Conservation (phyloP, 2,888 invertebrate genomes). For the Diarsia dahlii region DNA sequence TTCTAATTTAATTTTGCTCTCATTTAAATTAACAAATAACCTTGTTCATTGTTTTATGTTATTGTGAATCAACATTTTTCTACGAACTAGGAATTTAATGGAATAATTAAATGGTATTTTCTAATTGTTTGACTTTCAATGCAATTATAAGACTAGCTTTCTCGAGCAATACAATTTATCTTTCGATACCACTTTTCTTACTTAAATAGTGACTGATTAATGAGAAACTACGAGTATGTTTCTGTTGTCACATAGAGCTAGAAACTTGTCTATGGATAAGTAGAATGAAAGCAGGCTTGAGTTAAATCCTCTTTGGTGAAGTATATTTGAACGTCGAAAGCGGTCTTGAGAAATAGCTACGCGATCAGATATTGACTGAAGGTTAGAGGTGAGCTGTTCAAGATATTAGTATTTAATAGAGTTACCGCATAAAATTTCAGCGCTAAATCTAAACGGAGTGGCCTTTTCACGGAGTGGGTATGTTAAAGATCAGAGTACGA, state of each 20-base stretch:
- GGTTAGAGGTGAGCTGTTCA: neutral
- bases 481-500: neutral
- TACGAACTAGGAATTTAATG: neutral
- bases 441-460: neutral
- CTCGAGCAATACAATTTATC: slow-evolving; percentile 25
- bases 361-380: slow-evolving; percentile 7
- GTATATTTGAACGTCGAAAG: slow-evolving; percentile 33
- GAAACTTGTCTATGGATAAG: neutral
- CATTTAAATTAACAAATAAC: slow-evolving; percentile 7
- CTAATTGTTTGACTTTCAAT: slow-evolving; percentile 38
- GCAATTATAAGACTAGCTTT: slow-evolving; percentile 41
- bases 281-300: slow-evolving; percentile 28
- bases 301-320: slow-evolving; percentile 32
- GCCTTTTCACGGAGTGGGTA: neutral
- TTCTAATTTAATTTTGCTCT: slow-evolving; percentile 5
- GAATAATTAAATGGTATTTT: slow-evolving; percentile 14
- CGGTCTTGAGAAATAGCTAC: slow-evolving; percentile 2
- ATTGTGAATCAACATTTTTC: slow-evolving; percentile 9
- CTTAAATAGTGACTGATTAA: slow-evolving; percentile 37
- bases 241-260: slow-evolving; percentile 6
- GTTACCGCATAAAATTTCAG: neutral
- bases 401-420: neutral
- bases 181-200: slow-evolving; percentile 31
- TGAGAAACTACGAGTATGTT: slow-evolving; percentile 13
- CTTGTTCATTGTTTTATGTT: slow-evolving; percentile 8